Evolutionary conservation across 2,888 invertebrate genomes (phyloP).

Genomic region (Pammene aurita): DNA sequence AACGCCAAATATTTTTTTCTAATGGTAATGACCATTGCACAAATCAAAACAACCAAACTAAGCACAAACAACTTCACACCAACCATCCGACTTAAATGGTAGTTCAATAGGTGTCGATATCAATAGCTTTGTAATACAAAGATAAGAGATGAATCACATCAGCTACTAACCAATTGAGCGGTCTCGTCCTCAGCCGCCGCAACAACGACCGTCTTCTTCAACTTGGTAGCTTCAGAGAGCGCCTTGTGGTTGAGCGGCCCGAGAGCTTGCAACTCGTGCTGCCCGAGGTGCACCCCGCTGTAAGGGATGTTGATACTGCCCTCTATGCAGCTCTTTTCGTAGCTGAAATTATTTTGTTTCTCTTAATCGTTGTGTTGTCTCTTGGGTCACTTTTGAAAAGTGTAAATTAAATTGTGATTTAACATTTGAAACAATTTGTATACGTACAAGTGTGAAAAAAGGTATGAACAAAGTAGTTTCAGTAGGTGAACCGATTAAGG

Average conservation of each 20-base stretch:
- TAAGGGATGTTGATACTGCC: slow-evolving; percentile 95
- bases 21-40: too few relatives aligned
- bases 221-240: slow-evolving; percentile 84
- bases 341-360: slow-evolving; percentile 77
- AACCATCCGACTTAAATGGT: too few relatives aligned
- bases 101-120: too few relatives aligned
- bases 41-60: too few relatives aligned
- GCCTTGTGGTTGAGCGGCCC: slow-evolving; percentile 85
- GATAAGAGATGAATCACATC: too few relatives aligned
- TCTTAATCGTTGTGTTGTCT: too few relatives aligned
- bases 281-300: slow-evolving; percentile 88
- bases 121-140: too few relatives aligned
- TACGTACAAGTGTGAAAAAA: too few relatives aligned
- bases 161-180: slow-evolving; percentile 85
- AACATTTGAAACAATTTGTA: not conserved
- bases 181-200: slow-evolving; percentile 91
- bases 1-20: too few relatives aligned
- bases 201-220: slow-evolving; percentile 87
- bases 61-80: too few relatives aligned
- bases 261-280: slow-evolving; percentile 87
- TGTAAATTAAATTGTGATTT: not conserved
- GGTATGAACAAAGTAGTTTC: too few relatives aligned
- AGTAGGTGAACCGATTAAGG: too few relatives aligned
- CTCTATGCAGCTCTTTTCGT: slow-evolving; percentile 89
- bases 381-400: not conserved